A percentile compares a stretch with the other conserved stretches of the same genome.
These are phyloP conservation scores for Ambastaia sidthimunki DNA, from an alignment of 2,797 vertebrate genomes.

Conservation along the genomic window DNA sequence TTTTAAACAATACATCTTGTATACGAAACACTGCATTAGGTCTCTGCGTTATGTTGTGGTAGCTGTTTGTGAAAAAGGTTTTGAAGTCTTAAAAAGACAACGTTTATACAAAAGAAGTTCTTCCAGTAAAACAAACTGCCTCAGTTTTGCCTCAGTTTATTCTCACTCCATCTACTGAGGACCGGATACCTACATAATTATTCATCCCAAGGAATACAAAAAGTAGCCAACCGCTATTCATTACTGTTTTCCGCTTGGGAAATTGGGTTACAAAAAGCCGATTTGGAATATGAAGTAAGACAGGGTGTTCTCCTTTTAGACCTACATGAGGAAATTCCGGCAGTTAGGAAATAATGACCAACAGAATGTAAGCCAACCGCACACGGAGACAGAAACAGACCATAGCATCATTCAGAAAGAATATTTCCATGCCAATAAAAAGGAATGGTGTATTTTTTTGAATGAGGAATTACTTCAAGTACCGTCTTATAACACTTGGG, in stretches of 20 bases:
- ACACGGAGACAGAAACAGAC: constrained; percentile 41
- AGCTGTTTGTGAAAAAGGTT: neutral
- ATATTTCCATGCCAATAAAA: constrained; percentile 44
- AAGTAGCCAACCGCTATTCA: neutral
- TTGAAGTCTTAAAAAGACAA: neutral
- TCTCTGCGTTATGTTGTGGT: neutral
- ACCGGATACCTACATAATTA: constrained; percentile 44
- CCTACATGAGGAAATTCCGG: constrained; percentile 48
- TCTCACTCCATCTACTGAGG: constrained; percentile 3
- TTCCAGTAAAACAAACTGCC: neutral
- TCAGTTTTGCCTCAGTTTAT: neutral
- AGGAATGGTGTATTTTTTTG: neutral
- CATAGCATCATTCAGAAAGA: constrained; percentile 46
- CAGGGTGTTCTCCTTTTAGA: constrained; percentile 35
- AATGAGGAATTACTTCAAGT: neutral
- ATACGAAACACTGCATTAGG: neutral
- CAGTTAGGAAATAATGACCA: constrained; percentile 16
- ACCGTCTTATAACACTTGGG: too few species aligned
- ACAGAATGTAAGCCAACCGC: neutral
- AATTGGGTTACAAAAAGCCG: neutral
- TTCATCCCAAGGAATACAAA: constrained; percentile 35
- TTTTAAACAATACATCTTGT: neutral
- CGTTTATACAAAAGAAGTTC: constrained; percentile 6
- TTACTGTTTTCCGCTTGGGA: too few species aligned
- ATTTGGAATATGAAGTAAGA: neutral